Percentiles rank a stretch among this genome's conserved stretches.
phyloP scores from a whole-genome alignment of 1,140 invertebrate genomes.

The Conus ventricosus region DNA sequence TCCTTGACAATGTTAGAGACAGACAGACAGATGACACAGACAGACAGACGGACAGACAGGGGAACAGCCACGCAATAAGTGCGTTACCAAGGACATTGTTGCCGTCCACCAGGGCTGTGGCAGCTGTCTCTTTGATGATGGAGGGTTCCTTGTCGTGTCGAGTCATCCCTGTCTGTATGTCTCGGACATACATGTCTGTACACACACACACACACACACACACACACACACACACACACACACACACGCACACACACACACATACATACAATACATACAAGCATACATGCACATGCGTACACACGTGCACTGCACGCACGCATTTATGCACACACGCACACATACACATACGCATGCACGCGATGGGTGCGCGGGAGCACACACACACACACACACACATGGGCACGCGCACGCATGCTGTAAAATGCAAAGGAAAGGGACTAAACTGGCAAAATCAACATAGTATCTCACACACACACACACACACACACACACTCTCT shows the following conservation, averaged over 20 bases:
- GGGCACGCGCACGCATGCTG: not conserved
- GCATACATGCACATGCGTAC: conserved; percentile 2
- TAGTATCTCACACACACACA: too few species aligned
- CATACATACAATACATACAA: conserved; percentile 14
- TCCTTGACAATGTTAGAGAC: not conserved
- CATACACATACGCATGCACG: not conserved
- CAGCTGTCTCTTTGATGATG: conserved; percentile 84
- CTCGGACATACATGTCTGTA: conserved; percentile 71
- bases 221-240: conserved; percentile 32
- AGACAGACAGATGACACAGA: not conserved
- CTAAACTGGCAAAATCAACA: too few species aligned
- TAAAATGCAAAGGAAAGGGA: too few species aligned
- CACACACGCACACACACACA: conserved; percentile 28
- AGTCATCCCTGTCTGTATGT: conserved; percentile 75
- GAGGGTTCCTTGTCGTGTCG: conserved; percentile 77
- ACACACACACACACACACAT: not conserved
- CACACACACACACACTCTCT: too few species aligned
- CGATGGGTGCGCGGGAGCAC: not conserved
- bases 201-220: conserved; percentile 25
- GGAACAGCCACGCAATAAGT: not conserved
- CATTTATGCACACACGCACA: not conserved
- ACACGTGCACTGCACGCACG: not conserved
- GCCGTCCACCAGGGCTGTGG: conserved; percentile 90
- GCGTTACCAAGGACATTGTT: conserved; percentile 84
- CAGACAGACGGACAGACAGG: not conserved